Evolutionary conservation across 1,140 invertebrate species (phyloP).

Genomic region (Neodiprion pinetum): DNA sequence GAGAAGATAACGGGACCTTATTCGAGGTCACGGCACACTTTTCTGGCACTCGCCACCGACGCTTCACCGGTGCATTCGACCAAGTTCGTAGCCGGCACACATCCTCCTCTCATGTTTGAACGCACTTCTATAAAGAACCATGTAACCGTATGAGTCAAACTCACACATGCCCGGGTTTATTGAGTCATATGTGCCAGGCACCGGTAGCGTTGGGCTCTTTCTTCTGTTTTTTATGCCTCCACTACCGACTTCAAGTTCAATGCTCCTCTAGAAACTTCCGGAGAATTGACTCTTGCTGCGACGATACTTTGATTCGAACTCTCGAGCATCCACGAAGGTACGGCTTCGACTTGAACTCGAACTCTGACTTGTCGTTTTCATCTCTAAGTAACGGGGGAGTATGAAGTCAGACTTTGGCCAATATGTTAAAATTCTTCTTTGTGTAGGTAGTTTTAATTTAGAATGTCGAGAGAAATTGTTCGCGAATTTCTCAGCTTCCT

Average conservation of each 20-base stretch:
- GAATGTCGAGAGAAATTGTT: too few species aligned
- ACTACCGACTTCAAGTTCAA: background rate
- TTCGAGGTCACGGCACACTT: conserved; percentile 61
- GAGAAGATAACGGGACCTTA: conserved; percentile 56
- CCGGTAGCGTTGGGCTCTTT: background rate
- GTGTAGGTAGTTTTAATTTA: too few species aligned
- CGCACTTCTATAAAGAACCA: background rate
- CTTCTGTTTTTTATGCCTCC: background rate
- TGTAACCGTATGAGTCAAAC: too few species aligned
- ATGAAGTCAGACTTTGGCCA: too few species aligned
- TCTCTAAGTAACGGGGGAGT: too few species aligned
- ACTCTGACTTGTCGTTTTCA: too few species aligned
- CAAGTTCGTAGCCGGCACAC: background rate
- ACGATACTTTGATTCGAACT: too few species aligned
- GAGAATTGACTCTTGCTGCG: background rate
- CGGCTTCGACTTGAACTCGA: too few species aligned
- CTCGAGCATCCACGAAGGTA: too few species aligned
- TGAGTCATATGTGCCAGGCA: conserved; percentile 1
- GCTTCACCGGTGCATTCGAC: background rate
- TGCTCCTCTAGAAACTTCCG: background rate
- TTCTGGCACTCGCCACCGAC: conserved; percentile 27
- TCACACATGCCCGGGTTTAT: background rate
- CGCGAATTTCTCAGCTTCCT: too few species aligned
- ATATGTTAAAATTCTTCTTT: too few species aligned
- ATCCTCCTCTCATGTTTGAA: background rate